Percentiles rank a stretch among this genome's conserved stretches.
phyloP scores from a whole-genome alignment of 2,797 vertebrate genomes.

The Falco berigora region DNA sequence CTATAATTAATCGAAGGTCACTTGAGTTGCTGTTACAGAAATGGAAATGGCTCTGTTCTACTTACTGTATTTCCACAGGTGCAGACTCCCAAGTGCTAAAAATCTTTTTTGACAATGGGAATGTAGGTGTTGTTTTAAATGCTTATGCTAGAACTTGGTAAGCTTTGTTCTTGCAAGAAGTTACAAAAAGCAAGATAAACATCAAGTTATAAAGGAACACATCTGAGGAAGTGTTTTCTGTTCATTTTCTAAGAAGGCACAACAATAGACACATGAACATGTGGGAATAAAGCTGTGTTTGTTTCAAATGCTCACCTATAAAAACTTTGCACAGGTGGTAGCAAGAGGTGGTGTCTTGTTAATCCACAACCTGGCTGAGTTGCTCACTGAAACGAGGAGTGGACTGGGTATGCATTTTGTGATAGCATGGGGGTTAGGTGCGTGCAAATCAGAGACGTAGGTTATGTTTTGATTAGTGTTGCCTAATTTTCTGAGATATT shows the following conservation, averaged over 20 bases:
- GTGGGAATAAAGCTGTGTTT: neutral
- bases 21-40: neutral
- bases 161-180: neutral
- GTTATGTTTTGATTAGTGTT: neutral
- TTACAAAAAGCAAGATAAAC: neutral
- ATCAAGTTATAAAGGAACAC: neutral
- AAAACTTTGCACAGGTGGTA: neutral
- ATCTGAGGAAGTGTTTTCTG: neutral
- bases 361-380: neutral
- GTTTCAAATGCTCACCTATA: neutral
- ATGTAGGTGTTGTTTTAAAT: neutral
- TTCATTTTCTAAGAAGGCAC: neutral
- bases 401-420: neutral
- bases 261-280: neutral
- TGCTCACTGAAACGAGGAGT: neutral
- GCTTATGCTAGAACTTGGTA: neutral
- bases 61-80: neutral
- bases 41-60: neutral
- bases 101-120: neutral
- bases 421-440: neutral
- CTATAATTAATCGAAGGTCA: neutral
- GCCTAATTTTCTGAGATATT: neutral
- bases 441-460: neutral
- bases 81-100: neutral
- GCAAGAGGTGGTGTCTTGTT: neutral